Percentiles rank a stretch among this genome's conserved stretches.
Conservation (phyloP, 2,113 vertebrate species). For the Glaucomys volans region DNA sequence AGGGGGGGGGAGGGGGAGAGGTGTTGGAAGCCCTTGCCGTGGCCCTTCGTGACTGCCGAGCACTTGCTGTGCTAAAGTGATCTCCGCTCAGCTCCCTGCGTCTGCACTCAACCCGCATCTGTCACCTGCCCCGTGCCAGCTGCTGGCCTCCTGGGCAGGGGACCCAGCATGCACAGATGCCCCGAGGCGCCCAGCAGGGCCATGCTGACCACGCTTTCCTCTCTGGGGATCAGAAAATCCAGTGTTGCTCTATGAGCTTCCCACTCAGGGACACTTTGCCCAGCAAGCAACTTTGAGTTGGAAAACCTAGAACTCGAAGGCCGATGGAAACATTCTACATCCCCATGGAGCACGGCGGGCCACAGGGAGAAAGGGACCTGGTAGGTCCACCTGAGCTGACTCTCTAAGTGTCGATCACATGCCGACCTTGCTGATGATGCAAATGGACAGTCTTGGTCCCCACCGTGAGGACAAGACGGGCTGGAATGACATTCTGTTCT, state of each 20-base stretch:
- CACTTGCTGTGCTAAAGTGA: not conserved
- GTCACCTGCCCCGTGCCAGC: fast-evolving
- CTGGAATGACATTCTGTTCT: not conserved
- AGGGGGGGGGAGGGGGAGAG: no score
- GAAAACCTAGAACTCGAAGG: not conserved
- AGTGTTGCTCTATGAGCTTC: fast-evolving
- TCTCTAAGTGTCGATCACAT: not conserved
- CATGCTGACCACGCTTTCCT: not conserved
- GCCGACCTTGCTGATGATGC: no score
- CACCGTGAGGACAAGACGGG: not conserved
- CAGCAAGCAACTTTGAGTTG: not conserved
- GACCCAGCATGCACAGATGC: fast-evolving
- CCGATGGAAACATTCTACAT: fast-evolving
- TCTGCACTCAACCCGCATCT: fast-evolving
- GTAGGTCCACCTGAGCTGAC: fast-evolving
- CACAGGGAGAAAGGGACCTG: not conserved
- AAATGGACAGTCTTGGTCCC: no score
- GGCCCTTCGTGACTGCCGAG: not conserved
- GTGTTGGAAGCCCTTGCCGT: not conserved
- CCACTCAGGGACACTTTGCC: fast-evolving
- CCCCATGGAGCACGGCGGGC: no score
- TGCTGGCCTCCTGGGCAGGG: fast-evolving
- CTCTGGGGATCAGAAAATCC: fast-evolving
- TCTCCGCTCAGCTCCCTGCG: fast-evolving
- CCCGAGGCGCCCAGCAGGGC: not conserved